phyloP scores from a whole-genome alignment of 1,140 invertebrate genomes.

The Neuroterus valhalla region DNA sequence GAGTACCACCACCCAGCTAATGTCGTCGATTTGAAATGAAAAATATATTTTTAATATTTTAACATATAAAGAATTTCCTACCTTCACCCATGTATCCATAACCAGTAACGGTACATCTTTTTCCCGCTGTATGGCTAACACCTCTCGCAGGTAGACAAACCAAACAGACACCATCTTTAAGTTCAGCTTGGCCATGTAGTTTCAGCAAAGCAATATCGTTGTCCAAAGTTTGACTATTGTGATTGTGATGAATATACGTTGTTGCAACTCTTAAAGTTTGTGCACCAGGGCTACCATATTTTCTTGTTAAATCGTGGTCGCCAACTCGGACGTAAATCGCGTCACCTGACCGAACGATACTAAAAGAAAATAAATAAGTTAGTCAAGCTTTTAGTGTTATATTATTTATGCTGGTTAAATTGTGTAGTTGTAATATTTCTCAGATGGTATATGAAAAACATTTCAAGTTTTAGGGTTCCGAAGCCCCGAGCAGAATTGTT shows the following conservation, averaged over 20 bases:
- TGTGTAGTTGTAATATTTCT: too few relatives aligned
- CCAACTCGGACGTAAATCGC: conserved; percentile 94
- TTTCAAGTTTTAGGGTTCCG: too few relatives aligned
- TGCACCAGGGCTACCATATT: conserved; percentile 90
- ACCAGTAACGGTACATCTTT: conserved; percentile 93
- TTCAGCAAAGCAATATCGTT: conserved; percentile 97
- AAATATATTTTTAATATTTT: conserved; percentile 27
- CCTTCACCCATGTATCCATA: conserved; percentile 96
- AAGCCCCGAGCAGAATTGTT: too few relatives aligned
- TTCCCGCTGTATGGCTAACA: conserved; percentile 89
- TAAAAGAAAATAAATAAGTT: conserved; percentile 69
- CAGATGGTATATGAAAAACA: too few relatives aligned
- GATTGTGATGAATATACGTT: conserved; percentile 97
- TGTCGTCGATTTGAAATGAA: too few relatives aligned
- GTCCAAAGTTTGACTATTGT: conserved; percentile 96
- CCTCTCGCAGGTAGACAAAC: conserved; percentile 92
- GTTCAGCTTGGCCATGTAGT: conserved; percentile 91
- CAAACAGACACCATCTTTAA: conserved; percentile 88
- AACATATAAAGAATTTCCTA: conserved; percentile 63
- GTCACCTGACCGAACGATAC: conserved; percentile 92
- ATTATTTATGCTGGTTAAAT: too few relatives aligned
- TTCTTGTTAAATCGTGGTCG: conserved; percentile 92
- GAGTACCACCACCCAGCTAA: too few relatives aligned
- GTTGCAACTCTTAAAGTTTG: conserved; percentile 92
- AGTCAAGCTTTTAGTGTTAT: background rate